Conservation (phyloP, 2,888 invertebrate genomes). For the Crematogaster levior region DNA sequence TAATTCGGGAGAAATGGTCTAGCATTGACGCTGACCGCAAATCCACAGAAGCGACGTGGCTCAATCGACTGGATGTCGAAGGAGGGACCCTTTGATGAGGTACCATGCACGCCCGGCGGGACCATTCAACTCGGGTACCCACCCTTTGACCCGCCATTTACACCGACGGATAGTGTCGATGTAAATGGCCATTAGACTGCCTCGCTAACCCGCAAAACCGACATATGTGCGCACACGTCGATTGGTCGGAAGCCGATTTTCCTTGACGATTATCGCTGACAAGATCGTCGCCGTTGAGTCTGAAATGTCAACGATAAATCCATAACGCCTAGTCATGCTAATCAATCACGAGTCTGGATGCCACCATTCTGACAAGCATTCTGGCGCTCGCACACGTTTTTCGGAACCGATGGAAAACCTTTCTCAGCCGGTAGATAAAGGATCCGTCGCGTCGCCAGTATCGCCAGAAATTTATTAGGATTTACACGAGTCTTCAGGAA, state of each 20-base stretch:
- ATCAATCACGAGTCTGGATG: conserved; percentile 22
- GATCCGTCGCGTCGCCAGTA: conserved; percentile 17
- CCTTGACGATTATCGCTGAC: conserved; percentile 39
- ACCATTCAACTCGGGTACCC: conserved; percentile 64
- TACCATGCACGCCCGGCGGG: conserved; percentile 62
- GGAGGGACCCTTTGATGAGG: conserved; percentile 69
- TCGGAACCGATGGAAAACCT: conserved; percentile 3
- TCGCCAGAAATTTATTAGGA: conserved; percentile 42
- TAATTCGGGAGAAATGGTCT: conserved; percentile 39
- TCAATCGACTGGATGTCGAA: conserved; percentile 61
- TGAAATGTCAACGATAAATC: conserved; percentile 39
- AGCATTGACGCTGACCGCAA: conserved; percentile 64
- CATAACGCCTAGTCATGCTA: conserved; percentile 35
- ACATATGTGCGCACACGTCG: conserved; percentile 62
- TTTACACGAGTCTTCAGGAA: conserved; percentile 37
- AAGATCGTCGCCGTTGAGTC: conserved; percentile 32
- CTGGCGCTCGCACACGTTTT: neutral
- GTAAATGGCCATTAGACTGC: conserved; percentile 77
- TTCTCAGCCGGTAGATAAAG: neutral
- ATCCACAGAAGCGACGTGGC: conserved; percentile 63
- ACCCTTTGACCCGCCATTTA: conserved; percentile 74
- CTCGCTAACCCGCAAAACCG: conserved; percentile 72
- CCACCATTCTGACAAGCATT: conserved; percentile 8
- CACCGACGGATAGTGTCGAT: conserved; percentile 74
- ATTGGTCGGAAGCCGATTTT: conserved; percentile 72